Evolutionary conservation across 2,797 vertebrate genomes (phyloP).

Genomic region (Pseudomugil tenellus): DNA sequence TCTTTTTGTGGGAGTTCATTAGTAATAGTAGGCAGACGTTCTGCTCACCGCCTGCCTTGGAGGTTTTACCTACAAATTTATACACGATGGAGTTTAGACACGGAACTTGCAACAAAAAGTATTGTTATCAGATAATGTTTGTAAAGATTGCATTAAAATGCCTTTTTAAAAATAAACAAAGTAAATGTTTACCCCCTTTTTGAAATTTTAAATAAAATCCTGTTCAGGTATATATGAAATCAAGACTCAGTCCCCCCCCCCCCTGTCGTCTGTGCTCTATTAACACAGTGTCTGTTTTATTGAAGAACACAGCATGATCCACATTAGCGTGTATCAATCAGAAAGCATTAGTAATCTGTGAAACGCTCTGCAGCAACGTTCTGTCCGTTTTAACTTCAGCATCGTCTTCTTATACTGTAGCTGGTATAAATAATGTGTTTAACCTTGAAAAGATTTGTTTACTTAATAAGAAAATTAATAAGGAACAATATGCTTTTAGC

Average conservation of each 20-base stretch:
- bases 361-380: slow-evolving; percentile 15
- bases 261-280: slow-evolving; percentile 7
- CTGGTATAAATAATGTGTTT: slow-evolving; percentile 14
- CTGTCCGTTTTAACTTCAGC: slow-evolving; percentile 8
- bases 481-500: slow-evolving; percentile 37
- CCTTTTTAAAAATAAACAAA: neutral
- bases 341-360: slow-evolving; percentile 9
- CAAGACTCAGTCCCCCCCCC: neutral
- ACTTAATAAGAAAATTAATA: slow-evolving; percentile 12
- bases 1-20: slow-evolving; percentile 37
- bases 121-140: neutral
- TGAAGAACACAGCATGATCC: slow-evolving; percentile 23
- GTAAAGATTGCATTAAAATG: neutral
- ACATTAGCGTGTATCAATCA: slow-evolving; percentile 17
- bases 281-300: slow-evolving; percentile 14
- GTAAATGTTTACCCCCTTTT: neutral
- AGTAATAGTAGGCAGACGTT: slow-evolving; percentile 17
- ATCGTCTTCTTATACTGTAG: slow-evolving; percentile 31
- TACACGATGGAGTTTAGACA: slow-evolving; percentile 17
- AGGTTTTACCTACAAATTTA: slow-evolving; percentile 41
- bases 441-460: slow-evolving; percentile 47
- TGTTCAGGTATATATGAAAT: neutral
- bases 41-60: slow-evolving; percentile 25
- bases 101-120: slow-evolving; percentile 14
- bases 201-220: slow-evolving; percentile 1